phyloP scores from a whole-genome alignment of 2,888 invertebrate species.

The Onchidella celtica region DNA sequence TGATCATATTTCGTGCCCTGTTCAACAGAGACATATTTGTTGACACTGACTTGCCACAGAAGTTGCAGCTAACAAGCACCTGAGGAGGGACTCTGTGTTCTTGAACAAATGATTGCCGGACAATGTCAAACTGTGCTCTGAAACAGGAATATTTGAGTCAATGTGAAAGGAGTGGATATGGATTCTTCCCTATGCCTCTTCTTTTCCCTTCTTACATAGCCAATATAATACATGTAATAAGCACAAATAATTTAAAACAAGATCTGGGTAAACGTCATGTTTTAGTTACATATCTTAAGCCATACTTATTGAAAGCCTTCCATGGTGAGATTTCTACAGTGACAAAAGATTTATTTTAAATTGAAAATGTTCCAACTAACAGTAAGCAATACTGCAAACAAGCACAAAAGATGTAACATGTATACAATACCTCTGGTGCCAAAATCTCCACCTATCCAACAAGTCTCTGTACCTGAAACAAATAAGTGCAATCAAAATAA shows the following conservation, averaged over 20 bases:
- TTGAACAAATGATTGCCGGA: slow-evolving; percentile 64
- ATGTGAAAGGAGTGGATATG: too few relatives aligned
- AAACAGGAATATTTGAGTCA: slow-evolving; percentile 70
- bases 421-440: slow-evolving; percentile 83
- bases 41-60: slow-evolving; percentile 93
- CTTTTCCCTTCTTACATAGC: too few relatives aligned
- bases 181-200: too few relatives aligned
- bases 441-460: slow-evolving; percentile 93
- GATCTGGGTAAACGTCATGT: too few relatives aligned
- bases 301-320: too few relatives aligned
- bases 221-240: too few relatives aligned
- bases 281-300: too few relatives aligned
- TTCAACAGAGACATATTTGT: slow-evolving; percentile 34
- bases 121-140: slow-evolving; percentile 92
- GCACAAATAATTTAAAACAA: too few relatives aligned
- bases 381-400: too few relatives aligned
- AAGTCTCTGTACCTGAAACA: slow-evolving; percentile 88
- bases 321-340: too few relatives aligned
- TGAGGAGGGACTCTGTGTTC: slow-evolving; percentile 77
- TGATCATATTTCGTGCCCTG: slow-evolving; percentile 27
- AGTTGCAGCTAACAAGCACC: slow-evolving; percentile 93
- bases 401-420: not conserved
- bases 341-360: too few relatives aligned
- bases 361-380: too few relatives aligned
- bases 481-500: not conserved